A percentile compares a stretch with the other conserved stretches of the same genome.
Evolutionary conservation across 2,797 vertebrate species (phyloP).

Genomic region (Siniperca undulata): DNA sequence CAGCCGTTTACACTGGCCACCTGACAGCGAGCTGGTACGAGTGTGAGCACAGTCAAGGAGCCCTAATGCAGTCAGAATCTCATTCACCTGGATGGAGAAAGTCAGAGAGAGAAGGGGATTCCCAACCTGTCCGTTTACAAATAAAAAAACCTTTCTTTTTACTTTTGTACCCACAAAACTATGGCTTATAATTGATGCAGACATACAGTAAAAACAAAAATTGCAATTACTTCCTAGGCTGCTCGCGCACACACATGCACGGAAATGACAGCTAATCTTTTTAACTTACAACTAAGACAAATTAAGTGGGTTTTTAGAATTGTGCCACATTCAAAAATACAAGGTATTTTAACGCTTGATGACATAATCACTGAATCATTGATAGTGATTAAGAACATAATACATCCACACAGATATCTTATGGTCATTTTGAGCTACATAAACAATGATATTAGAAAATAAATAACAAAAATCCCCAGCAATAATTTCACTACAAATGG

Average conservation of each 20-base stretch:
- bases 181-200: neutral
- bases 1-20: slow-evolving; percentile 94
- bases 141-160: neutral
- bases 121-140: neutral
- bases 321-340: neutral
- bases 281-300: no score
- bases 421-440: neutral
- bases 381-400: neutral
- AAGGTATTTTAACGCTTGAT: neutral
- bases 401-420: neutral
- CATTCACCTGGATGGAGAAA: slow-evolving; percentile 86
- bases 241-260: no score
- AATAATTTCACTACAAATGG: no score
- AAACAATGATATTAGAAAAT: neutral
- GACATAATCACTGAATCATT: neutral
- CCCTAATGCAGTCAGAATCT: slow-evolving; percentile 93
- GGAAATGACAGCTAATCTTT: no score
- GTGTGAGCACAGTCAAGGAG: slow-evolving; percentile 93
- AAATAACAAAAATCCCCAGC: neutral
- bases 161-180: neutral
- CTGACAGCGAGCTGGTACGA: slow-evolving; percentile 90
- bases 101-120: neutral
- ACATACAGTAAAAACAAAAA: neutral
- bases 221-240: no score
- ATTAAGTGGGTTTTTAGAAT: neutral